Percentiles rank a stretch among this genome's conserved stretches.
phyloP scores from a whole-genome alignment of 2,888 invertebrate species.

The Metacarcinus magister region DNA sequence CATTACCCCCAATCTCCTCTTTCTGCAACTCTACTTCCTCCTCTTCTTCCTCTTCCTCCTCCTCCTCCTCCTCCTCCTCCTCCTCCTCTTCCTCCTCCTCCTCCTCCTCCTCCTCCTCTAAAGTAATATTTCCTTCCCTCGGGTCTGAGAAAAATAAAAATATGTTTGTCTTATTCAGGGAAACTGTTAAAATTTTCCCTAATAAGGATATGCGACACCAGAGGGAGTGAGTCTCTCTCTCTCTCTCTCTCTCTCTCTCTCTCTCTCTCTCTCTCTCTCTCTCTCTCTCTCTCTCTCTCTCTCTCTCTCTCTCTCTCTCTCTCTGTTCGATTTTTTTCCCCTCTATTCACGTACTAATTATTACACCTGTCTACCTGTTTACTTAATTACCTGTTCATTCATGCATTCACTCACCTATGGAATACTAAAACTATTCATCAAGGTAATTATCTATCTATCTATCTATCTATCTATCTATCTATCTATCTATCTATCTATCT shows the following conservation, averaged over 20 bases:
- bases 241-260: constrained; percentile 63
- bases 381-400: too few species aligned
- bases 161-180: background rate
- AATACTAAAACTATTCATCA: too few species aligned
- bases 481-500: too few species aligned
- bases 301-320: constrained; percentile 22
- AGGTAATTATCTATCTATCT: too few species aligned
- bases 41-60: background rate
- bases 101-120: background rate
- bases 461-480: too few species aligned
- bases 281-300: constrained; percentile 1
- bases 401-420: too few species aligned
- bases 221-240: background rate
- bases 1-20: background rate
- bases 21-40: background rate
- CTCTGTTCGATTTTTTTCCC: background rate
- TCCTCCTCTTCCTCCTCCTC: background rate
- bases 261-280: constrained; percentile 63
- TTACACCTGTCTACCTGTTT: too few species aligned
- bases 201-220: too few species aligned
- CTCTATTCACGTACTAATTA: background rate
- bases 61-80: background rate
- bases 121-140: too few species aligned
- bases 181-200: constrained; percentile 34
- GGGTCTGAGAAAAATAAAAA: background rate